Percentiles rank a stretch among this genome's conserved stretches.
Evolutionary conservation across 2,888 invertebrate species (phyloP).

Genomic region (Polietes domitor): DNA sequence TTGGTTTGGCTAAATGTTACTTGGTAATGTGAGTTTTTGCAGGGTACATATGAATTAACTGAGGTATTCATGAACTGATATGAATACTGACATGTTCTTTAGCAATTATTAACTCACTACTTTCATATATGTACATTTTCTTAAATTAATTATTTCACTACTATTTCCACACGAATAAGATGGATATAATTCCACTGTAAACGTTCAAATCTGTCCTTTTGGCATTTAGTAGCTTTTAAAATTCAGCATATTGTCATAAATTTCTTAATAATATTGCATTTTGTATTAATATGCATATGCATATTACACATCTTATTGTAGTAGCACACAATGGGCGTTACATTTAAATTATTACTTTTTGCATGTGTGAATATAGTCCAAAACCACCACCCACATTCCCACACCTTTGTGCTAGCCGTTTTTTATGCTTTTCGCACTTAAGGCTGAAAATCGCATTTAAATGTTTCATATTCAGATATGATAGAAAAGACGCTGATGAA

Average conservation of each 20-base stretch:
- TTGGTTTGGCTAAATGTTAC: no score
- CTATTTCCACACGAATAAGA: no score
- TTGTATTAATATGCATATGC: slow-evolving; percentile 29
- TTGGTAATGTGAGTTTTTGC: no score
- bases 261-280: slow-evolving; percentile 52
- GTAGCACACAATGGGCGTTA: slow-evolving; percentile 3
- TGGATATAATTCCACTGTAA: slow-evolving; percentile 26
- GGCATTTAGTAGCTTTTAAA: slow-evolving; percentile 52
- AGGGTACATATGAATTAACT: no score
- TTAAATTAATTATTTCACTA: no score
- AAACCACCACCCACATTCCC: background rate
- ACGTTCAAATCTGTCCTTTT: slow-evolving; percentile 2
- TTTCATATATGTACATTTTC: no score
- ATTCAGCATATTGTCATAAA: slow-evolving; percentile 54
- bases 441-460: slow-evolving; percentile 68
- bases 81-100: no score
- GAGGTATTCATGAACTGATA: no score
- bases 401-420: slow-evolving; percentile 11
- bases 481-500: background rate
- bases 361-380: background rate
- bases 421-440: slow-evolving; percentile 51
- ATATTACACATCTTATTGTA: background rate
- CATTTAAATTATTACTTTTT: slow-evolving; percentile 1
- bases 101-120: no score
- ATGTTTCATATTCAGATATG: slow-evolving; percentile 61